Evolutionary conservation across 2,113 vertebrate species (phyloP).

Genomic region (Siniperca knerii): DNA sequence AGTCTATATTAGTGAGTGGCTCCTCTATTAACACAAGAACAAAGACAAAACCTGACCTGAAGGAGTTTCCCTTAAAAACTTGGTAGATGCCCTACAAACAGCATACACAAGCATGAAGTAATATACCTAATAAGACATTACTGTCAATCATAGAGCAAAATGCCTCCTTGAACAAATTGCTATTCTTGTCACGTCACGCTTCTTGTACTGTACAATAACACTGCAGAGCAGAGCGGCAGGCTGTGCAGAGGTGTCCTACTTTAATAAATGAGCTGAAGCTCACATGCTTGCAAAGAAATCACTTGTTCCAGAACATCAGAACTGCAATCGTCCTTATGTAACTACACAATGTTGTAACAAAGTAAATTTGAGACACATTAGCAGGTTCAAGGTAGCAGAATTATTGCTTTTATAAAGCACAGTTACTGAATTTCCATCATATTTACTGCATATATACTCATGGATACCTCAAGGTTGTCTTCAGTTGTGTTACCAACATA

Average conservation of each 20-base stretch:
- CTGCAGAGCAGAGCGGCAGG: slow-evolving; percentile 51
- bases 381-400: slow-evolving; percentile 2
- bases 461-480: not conserved
- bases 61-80: slow-evolving; percentile 52
- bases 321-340: slow-evolving; percentile 44
- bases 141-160: slow-evolving; percentile 73
- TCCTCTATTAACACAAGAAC: slow-evolving; percentile 33
- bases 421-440: not conserved
- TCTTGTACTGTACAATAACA: slow-evolving; percentile 63
- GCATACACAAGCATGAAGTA: slow-evolving; percentile 67
- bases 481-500: not conserved
- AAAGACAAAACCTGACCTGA: slow-evolving; percentile 48
- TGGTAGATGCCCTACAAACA: slow-evolving; percentile 62
- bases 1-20: slow-evolving; percentile 1
- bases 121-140: slow-evolving; percentile 59
- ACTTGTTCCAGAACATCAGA: slow-evolving; percentile 45
- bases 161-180: slow-evolving; percentile 68
- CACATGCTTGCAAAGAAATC: slow-evolving; percentile 56
- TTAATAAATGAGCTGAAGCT: slow-evolving; percentile 70
- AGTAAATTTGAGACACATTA: slow-evolving; percentile 26
- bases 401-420: slow-evolving; percentile 1
- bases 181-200: slow-evolving; percentile 78
- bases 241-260: slow-evolving; percentile 67
- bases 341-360: slow-evolving; percentile 44
- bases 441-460: not conserved